A percentile compares a stretch with the other conserved stretches of the same genome.
phyloP scores from a whole-genome alignment of 30 jellyfish, hydroid and myxozoan genomes.

The Catostylus mosaicus region DNA sequence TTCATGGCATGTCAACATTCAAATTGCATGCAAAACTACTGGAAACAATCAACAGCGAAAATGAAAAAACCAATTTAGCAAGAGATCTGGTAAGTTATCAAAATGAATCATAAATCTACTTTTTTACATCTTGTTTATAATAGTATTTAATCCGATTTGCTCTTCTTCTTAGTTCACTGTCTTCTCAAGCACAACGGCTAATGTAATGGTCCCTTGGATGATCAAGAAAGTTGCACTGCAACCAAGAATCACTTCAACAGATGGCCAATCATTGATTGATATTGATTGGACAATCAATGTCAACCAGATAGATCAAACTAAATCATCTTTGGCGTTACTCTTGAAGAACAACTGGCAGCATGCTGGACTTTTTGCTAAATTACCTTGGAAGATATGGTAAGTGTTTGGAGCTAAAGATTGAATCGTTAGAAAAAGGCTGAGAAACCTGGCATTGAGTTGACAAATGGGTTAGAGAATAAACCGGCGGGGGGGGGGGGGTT shows the following conservation, averaged over 20 bases:
- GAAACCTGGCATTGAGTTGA: too few species aligned
- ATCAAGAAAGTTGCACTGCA: slow-evolving; percentile 11
- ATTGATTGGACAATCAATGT: slow-evolving; percentile 60
- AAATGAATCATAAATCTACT: neutral
- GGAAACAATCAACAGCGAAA: neutral
- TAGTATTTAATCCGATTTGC: neutral
- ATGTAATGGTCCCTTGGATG: slow-evolving; percentile 13
- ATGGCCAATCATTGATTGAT: neutral
- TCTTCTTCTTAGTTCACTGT: slow-evolving; percentile 15
- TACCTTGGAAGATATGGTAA: slow-evolving; percentile 41
- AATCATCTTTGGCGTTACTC: neutral
- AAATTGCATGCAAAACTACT: slow-evolving; percentile 1
- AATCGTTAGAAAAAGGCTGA: too few species aligned
- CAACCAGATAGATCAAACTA: slow-evolving; percentile 20
- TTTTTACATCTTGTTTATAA: neutral
- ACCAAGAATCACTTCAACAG: neutral
- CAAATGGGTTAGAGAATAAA: too few species aligned
- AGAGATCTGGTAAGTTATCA: neutral
- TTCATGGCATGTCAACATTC: slow-evolving; percentile 11
- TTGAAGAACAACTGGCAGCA: slow-evolving; percentile 22
- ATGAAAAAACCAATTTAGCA: neutral
- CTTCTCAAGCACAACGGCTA: slow-evolving; percentile 29
- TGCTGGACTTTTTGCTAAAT: slow-evolving; percentile 10
- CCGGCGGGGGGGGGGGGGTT: too few species aligned
- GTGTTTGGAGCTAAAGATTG: too few species aligned